Conservation (phyloP, 1,140 invertebrate genomes). For the Lamellibrachia luymesi region DNA sequence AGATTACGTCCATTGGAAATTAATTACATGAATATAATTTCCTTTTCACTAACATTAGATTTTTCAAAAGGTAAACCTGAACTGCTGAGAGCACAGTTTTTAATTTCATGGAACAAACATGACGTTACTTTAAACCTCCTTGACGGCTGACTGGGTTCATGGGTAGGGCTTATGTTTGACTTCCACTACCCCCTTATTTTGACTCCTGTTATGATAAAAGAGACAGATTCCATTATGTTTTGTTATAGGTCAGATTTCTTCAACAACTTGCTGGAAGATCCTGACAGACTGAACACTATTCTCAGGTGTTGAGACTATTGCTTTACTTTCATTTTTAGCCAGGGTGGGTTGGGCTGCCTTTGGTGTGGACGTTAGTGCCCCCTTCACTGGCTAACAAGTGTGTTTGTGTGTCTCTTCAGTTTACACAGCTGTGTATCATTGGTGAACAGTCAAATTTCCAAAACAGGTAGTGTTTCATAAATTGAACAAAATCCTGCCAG, state of each 20-base stretch:
- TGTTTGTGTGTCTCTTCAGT: neutral
- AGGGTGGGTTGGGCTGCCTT: neutral
- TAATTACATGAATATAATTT: no score
- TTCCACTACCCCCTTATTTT: neutral
- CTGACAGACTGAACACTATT: slow-evolving; percentile 17
- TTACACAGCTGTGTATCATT: neutral
- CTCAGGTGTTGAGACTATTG: slow-evolving; percentile 16
- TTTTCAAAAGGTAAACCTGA: neutral
- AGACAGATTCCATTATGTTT: slow-evolving; percentile 14
- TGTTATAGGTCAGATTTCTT: slow-evolving; percentile 11
- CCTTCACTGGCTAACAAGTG: neutral
- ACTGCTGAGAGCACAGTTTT: neutral
- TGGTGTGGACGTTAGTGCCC: neutral
- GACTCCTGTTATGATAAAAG: neutral
- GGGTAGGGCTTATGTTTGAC: neutral
- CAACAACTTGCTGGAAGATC: slow-evolving; percentile 4
- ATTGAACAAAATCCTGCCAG: no score
- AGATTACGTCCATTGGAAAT: neutral
- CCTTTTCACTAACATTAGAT: no score
- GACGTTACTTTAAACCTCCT: neutral
- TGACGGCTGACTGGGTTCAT: neutral
- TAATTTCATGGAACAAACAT: neutral
- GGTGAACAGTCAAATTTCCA: no score
- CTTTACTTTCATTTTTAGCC: neutral
- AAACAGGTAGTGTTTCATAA: no score